Base-by-base conservation (phyloP, 2,113 vertebrate genomes). In the Cheilinus undulatus region DNA sequence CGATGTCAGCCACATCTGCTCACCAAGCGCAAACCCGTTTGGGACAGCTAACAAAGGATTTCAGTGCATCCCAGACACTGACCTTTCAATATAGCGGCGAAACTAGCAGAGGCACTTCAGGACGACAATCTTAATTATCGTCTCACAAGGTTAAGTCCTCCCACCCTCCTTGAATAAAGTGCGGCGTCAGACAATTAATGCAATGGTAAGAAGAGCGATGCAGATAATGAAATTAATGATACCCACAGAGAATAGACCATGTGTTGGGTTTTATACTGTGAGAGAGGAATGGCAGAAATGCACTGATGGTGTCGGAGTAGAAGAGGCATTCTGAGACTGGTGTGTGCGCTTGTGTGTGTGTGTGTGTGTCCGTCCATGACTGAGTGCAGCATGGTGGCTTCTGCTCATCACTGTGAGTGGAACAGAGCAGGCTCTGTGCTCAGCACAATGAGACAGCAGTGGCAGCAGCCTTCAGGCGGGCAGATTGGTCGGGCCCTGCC, bases 1-100 rank as follows among this genome's bases (percentile, higher is more conserved):
- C 82, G 43, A 84, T 82, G 84, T 89, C 87, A 84, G 82, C 85
- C 84, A 84, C 87, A 88, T 93, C 90, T 90, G 90, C 86, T 89
- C 83, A 81, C 81, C 62, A n/a, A 86, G 86, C 57, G 50, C 83
- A 86, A 91, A 90, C 77, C 83, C 78, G 60, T 78, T 86, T 79
- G 89, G 89, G 91, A 91, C 89, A 86, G 86, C 88, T 71, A 82
- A 89, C 88, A 90, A 92, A 91, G 75, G 83, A 90, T 89, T 85
- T 71, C 59, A 77, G 84, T 63, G 80, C 76, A 78, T 76, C 81
- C 32, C 70, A 89, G 87, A 88, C 80, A 42, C 68, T 91, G 91
- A 93, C 92, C 90, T 92, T 94, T 92, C 83, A 82, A 76, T 82
- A 66, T 34, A 83, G 86, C 76, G 38, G 74, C 46, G 1, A 53